phyloP scores from a whole-genome alignment of 2,888 invertebrate species.

The Electrophaes corylata region DNA sequence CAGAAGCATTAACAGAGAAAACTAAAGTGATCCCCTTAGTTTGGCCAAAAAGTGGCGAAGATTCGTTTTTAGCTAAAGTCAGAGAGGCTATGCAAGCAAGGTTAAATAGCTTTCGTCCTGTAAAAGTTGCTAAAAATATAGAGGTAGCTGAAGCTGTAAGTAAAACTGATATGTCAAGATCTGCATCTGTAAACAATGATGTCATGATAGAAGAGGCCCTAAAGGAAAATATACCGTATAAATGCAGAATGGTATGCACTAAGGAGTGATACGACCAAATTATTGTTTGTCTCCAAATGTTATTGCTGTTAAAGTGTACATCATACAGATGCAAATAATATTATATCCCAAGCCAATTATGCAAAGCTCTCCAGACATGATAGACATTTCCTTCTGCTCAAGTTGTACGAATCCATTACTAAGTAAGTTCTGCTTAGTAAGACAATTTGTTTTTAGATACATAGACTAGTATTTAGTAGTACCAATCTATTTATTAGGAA shows the following conservation, averaged over 20 bases:
- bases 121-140: slow-evolving; percentile 9
- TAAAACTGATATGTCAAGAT: slow-evolving; percentile 46
- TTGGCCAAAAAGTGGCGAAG: slow-evolving; percentile 47
- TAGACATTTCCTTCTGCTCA: no score
- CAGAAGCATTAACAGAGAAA: slow-evolving; percentile 6
- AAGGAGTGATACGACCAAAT: slow-evolving; percentile 44
- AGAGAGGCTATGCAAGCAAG: slow-evolving; percentile 51
- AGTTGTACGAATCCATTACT: no score
- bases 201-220: slow-evolving; percentile 42
- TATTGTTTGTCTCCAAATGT: background rate
- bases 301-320: background rate
- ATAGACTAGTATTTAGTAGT: background rate
- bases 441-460: no score
- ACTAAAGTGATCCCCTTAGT: slow-evolving; percentile 6
- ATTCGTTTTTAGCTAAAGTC: slow-evolving; percentile 51
- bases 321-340: no score
- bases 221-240: slow-evolving; percentile 68
- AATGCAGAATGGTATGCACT: slow-evolving; percentile 69
- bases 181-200: slow-evolving; percentile 52
- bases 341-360: no score
- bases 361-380: no score
- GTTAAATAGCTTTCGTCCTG: slow-evolving; percentile 34
- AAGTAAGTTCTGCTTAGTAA: no score
- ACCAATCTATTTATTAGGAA: background rate
- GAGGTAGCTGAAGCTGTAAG: slow-evolving; percentile 22